Base-by-base conservation (phyloP, 1,140 invertebrate species). In the Lerema accius region DNA sequence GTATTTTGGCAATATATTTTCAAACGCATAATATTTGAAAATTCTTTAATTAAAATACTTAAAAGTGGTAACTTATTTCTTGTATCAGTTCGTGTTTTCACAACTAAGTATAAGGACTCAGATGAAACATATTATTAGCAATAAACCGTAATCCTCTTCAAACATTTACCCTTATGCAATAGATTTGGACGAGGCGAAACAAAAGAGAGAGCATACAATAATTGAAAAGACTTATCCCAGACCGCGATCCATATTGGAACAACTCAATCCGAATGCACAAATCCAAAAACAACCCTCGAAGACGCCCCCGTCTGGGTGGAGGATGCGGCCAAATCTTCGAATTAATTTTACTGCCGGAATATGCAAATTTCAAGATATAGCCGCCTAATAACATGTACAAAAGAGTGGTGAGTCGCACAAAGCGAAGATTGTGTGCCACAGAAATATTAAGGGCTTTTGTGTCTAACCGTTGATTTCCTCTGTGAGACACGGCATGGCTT, bases 261-360 rank as follows among this genome's bases (percentile, higher is more conserved):
- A 69, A 70, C 65, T 71, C 73, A 67, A 79, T 77, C 64, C 73
- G 66, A 75, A 76, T 87, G 83, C 84, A 89, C 74, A 87, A 85
- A 87, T 84, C 83, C 84, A 73, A 86, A 80, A 86, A 80, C 78
- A 80, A 51, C 63, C 74, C 71, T 72, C 63, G 55, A 77, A 77
- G 65, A 78, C 67, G 65, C 73, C 68, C 68, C 74, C 65, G 78
- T 75, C 76, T 73, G 68, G 76, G 63, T 70, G 68, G 73, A 71
- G 81, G 78, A 84, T 86, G 82, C 84, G 86, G 86, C 89, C 86
- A 91, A 91, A 92, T 92, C 89, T 92, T 89, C 85, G 89, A 92
- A 92, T 91, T 91, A 91, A 92, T 91, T 92, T 92, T 90, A 92
- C 87, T 91, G 86, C 82, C 78, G 76, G 89, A 92, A 91, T 92